These are phyloP conservation scores for Chymomyza costata DNA, from an alignment of 1,140 invertebrate species.

Conservation along the genomic window DNA sequence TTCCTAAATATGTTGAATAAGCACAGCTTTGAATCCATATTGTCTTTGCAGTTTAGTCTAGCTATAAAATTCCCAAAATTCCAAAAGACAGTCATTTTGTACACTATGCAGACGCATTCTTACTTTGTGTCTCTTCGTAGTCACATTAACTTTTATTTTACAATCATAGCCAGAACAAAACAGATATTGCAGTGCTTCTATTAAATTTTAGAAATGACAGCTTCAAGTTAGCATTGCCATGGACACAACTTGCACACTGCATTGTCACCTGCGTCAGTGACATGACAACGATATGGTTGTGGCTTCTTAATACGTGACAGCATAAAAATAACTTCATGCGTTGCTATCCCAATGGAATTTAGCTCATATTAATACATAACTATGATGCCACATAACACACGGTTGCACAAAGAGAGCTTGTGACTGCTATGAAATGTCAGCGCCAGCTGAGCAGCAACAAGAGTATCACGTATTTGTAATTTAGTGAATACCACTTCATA, in stretches of 20 bases:
- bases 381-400: neutral
- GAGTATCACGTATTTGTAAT: conserved; percentile 63
- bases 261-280: conserved; percentile 13
- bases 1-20: too few species aligned
- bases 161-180: neutral
- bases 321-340: conserved; percentile 40
- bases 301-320: conserved; percentile 43
- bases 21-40: too few species aligned
- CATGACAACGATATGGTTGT: too few species aligned
- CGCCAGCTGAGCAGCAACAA: conserved; percentile 18
- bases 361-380: conserved; percentile 26
- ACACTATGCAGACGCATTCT: too few species aligned
- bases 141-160: neutral
- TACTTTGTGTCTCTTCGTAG: too few species aligned
- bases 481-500: conserved; percentile 68
- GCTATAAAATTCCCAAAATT: too few species aligned
- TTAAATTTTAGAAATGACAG: neutral
- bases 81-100: neutral
- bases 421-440: conserved; percentile 10
- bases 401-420: neutral
- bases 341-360: conserved; percentile 39
- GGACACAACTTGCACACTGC: neutral
- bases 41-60: too few species aligned
- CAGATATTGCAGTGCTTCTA: neutral
- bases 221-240: too few species aligned